A percentile compares a stretch with the other conserved stretches of the same genome.
Conservation (phyloP, 2,113 vertebrate species). For the Aspiorhynchus laticeps region DNA sequence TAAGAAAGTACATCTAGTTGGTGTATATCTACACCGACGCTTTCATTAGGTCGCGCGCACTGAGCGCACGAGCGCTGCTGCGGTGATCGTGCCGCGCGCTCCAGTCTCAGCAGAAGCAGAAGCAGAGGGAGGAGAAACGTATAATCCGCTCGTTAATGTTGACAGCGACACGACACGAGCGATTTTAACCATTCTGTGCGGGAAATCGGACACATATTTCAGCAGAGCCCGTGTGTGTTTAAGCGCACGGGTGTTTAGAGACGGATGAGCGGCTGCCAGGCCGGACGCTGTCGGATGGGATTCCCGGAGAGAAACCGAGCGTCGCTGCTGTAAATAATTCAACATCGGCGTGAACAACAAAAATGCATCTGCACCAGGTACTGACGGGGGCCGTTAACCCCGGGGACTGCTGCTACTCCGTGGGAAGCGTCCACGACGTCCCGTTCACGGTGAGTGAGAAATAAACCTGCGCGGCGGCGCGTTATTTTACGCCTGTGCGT, state of each 20-base stretch:
- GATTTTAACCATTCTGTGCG: conserved; percentile 47
- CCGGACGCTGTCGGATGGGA: conserved; percentile 73
- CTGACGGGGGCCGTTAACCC: conserved; percentile 96
- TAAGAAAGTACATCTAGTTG: too few relatives aligned
- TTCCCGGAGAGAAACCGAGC: conserved; percentile 75
- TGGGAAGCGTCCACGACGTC: conserved; percentile 89
- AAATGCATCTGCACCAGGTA: conserved; percentile 97
- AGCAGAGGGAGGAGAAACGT: conserved; percentile 41
- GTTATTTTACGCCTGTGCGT: conserved; percentile 45
- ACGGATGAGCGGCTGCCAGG: conserved; percentile 47
- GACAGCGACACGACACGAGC: conserved; percentile 62
- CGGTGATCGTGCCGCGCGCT: conserved; percentile 71
- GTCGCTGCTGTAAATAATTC: conserved; percentile 76
- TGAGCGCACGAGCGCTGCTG: conserved; percentile 77
- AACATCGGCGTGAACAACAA: conserved; percentile 57
- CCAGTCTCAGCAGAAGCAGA: conserved; percentile 37
- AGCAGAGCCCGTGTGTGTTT: conserved; percentile 5
- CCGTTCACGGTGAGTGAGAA: conserved; percentile 88
- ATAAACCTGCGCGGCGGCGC: conserved; percentile 34
- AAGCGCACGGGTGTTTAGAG: conserved; percentile 3
- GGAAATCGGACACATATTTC: conserved; percentile 54
- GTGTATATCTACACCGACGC: conserved; percentile 54
- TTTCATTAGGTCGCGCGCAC: conserved; percentile 61
- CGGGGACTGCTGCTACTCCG: conserved; percentile 94
- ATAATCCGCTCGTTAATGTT: conserved; percentile 69